Conservation (phyloP, 2,113 vertebrate species). For the Cyanoramphus novaezelandiae region DNA sequence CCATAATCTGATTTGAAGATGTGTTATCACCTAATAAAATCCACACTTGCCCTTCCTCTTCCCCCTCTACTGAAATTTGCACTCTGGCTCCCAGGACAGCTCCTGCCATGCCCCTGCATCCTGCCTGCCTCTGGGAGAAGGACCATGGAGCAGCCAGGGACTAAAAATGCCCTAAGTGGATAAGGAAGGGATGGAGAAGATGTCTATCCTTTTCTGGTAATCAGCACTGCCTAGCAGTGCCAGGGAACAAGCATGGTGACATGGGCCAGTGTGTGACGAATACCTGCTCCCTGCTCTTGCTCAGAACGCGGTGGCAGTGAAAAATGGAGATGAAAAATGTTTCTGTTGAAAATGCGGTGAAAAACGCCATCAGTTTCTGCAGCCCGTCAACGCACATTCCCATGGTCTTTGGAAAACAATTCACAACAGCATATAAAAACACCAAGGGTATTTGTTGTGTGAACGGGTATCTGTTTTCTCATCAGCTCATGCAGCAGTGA, state of each 20-base stretch:
- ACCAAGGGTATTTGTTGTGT: background rate
- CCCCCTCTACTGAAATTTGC: constrained; percentile 53
- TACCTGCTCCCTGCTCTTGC: background rate
- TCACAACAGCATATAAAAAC: background rate
- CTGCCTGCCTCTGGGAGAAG: background rate
- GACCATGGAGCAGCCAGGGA: background rate
- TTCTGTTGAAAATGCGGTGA: background rate
- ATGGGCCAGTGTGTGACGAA: background rate
- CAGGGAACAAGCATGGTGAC: background rate
- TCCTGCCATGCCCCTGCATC: background rate
- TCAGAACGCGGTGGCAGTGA: background rate
- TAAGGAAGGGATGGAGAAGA: background rate
- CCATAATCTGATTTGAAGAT: constrained; percentile 76
- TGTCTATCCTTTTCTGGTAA: background rate
- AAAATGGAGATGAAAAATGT: background rate
- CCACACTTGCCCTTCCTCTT: constrained; percentile 66
- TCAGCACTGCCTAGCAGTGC: background rate
- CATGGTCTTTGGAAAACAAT: background rate
- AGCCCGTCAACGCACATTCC: background rate
- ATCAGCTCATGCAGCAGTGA: background rate
- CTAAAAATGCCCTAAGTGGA: background rate
- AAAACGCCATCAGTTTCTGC: background rate
- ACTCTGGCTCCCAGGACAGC: background rate
- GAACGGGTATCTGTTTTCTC: background rate
- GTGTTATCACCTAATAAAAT: constrained; percentile 72